Evolutionary conservation across 2,113 vertebrate genomes (phyloP).

Genomic region (Clarias batrachus): DNA sequence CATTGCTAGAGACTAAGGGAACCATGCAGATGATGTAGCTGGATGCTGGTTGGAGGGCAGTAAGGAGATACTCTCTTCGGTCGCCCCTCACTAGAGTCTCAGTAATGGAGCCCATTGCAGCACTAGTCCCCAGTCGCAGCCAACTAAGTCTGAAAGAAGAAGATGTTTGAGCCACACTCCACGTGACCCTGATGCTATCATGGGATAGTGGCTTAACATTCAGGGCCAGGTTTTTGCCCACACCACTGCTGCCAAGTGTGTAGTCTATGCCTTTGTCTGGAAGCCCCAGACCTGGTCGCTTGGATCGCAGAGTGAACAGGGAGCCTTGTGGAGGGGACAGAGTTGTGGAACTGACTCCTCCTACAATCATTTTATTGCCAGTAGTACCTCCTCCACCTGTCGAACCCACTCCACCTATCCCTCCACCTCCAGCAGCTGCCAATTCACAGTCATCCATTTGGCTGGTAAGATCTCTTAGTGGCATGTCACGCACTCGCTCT

Average conservation of each 20-base stretch:
- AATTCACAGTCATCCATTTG: conserved; percentile 91
- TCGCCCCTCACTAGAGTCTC: conserved; percentile 90
- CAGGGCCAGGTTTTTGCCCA: conserved; percentile 82
- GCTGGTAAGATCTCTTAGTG: conserved; percentile 79
- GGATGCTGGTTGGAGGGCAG: conserved; percentile 82
- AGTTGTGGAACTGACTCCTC: conserved; percentile 74
- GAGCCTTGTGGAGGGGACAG: conserved; percentile 85
- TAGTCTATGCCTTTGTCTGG: conserved; percentile 84
- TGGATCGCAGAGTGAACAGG: conserved; percentile 85
- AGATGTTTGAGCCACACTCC: conserved; percentile 80
- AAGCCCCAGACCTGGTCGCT: conserved; percentile 79
- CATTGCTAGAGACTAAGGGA: conserved; percentile 77
- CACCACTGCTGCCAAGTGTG: conserved; percentile 78
- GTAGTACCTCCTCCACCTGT: conserved; percentile 33
- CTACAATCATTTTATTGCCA: conserved; percentile 58
- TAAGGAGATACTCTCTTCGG: conserved; percentile 85
- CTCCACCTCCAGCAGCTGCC: conserved; percentile 50
- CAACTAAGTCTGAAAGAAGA: conserved; percentile 89
- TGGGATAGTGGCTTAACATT: conserved; percentile 86
- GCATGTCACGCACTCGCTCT: conserved; percentile 83
- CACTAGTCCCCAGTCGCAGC: conserved; percentile 82
- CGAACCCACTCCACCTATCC: conserved; percentile 59
- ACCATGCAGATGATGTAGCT: conserved; percentile 91
- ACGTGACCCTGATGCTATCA: conserved; percentile 85
- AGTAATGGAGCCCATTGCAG: conserved; percentile 84